Percentiles rank a stretch among this genome's conserved stretches.
These are phyloP conservation scores for Melanocharis versteri DNA, from an alignment of 2,113 vertebrate genomes.

Conservation along the genomic window DNA sequence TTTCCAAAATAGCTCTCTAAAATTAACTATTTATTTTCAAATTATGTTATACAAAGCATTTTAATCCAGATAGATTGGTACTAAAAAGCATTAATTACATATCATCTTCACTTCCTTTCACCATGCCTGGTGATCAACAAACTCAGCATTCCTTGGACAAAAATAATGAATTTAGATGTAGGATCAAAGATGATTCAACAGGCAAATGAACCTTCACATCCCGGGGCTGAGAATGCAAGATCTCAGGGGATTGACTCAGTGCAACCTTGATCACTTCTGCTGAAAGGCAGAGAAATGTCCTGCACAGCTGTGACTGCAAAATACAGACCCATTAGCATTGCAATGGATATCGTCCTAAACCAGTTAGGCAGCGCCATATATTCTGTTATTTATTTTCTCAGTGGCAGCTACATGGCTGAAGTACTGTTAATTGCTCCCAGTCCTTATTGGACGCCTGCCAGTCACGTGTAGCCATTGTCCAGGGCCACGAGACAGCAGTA, in stretches of 20 bases:
- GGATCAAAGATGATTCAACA: not conserved
- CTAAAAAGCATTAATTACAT: not conserved
- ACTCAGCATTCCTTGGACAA: not conserved
- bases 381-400: not conserved
- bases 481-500: not conserved
- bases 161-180: not conserved
- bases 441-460: not conserved
- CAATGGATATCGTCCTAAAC: not conserved
- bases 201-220: not conserved
- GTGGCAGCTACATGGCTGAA: not conserved
- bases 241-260: not conserved
- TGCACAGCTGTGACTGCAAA: not conserved
- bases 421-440: not conserved
- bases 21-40: not conserved
- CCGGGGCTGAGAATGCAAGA: not conserved
- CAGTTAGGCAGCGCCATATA: not conserved
- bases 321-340: not conserved
- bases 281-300: not conserved
- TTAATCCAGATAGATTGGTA: not conserved
- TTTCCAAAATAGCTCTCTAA: not conserved
- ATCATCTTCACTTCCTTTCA: not conserved
- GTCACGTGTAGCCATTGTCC: not conserved
- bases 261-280: not conserved
- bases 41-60: not conserved
- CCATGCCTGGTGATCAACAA: not conserved